Evolutionary conservation across 2,113 vertebrate genomes (phyloP), one percentile per base, ranked within the genome.

Genomic region (Caloenas nicobarica): DNA sequence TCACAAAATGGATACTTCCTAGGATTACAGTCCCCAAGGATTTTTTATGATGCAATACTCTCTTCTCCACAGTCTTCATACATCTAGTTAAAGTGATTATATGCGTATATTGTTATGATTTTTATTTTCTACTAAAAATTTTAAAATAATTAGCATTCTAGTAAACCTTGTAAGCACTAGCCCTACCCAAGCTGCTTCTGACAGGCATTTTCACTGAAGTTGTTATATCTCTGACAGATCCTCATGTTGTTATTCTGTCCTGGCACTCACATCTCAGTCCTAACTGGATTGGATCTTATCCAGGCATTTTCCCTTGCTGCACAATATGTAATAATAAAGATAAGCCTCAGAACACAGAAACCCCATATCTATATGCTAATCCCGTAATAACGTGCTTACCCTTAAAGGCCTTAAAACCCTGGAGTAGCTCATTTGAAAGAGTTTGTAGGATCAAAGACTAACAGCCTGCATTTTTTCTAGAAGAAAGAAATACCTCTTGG

Each of bases 251-350:
- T 86, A 33, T 74, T 86, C 53, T 65, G 19, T 77, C 36, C 58
- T 91, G 74, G 88, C 64, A 91, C 16, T 18, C 36, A 76, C 11
- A 58, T 69, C 6, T 86, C 62, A 34, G 11, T 80, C 66, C 18
- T 77, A 77, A 73, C 25, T 42, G 62, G 36, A 77, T 2, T 89
- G 62, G 58, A 69, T 77, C 25, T 58, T 81, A 92, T 6, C 26
- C 36, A 86, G 54, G 23, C 56, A 79, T 87, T 82, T 91, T 81
- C 48, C 42, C 50, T 79, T 65, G 28, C 26, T 79, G 57, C 42
- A 69, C 61, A 88, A 76, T 64, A 69, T 91, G 86, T 8, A 85
- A 81, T 72, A 89, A 93, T 70, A 77, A 88, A 92, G 95, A 89
- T 92, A 92, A 92, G 54, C 2, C 5, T 69, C 44, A 61, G 38